Percentiles rank a stretch among this genome's conserved stretches.
These are phyloP conservation scores for Lagocephalus sceleratus DNA, from an alignment of 2,797 vertebrate genomes.

Conservation along the genomic window DNA sequence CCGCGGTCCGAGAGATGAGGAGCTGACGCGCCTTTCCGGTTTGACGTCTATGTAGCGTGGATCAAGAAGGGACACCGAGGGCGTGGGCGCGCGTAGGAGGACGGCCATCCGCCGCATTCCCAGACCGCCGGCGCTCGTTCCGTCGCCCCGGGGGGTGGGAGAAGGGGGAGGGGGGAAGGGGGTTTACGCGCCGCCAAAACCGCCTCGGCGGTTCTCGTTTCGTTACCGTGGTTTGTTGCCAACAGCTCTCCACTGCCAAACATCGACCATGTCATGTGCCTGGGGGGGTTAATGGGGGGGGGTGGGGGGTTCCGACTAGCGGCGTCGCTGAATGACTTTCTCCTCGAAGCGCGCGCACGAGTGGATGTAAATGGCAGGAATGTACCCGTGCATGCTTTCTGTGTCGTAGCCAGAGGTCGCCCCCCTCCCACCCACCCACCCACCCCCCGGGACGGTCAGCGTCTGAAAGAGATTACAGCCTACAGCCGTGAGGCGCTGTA, in stretches of 20 bases:
- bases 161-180: too few relatives aligned
- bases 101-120: conserved; percentile 13
- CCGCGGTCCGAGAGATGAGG: conserved; percentile 11
- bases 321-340: not conserved
- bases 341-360: conserved; percentile 30
- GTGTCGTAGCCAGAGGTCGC: too few relatives aligned
- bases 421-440: too few relatives aligned
- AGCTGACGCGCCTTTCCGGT: conserved; percentile 14
- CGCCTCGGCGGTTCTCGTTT: conserved; percentile 11
- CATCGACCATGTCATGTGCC: conserved; percentile 75
- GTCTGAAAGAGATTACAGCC: conserved; percentile 51
- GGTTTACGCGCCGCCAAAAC: too few relatives aligned
- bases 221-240: conserved; percentile 63
- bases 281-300: conserved; percentile 23
- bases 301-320: not conserved
- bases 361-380: conserved; percentile 50
- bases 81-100: conserved; percentile 6
- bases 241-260: conserved; percentile 79
- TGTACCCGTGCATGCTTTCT: conserved; percentile 66
- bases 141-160: too few relatives aligned
- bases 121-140: too few relatives aligned
- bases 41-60: conserved; percentile 11
- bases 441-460: too few relatives aligned
- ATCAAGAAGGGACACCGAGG: conserved; percentile 24
- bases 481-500: conserved; percentile 67